Conservation (phyloP, 2,797 vertebrate genomes). For the Perodicticus potto region DNA sequence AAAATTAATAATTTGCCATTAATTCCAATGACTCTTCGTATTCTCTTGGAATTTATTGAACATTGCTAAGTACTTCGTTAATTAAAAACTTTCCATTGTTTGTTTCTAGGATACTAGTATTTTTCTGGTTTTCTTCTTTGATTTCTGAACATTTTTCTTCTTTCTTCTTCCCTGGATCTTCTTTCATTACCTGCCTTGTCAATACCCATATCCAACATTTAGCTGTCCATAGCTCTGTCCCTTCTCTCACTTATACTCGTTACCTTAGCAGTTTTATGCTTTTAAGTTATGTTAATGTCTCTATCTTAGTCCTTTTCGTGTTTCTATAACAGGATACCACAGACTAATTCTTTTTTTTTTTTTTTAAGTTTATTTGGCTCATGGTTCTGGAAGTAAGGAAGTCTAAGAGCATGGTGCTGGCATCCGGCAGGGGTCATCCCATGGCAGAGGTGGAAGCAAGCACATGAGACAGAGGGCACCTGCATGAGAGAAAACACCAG, state of each 20-base stretch:
- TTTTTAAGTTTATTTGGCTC: background rate
- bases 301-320: background rate
- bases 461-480: no score
- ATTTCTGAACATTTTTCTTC: background rate
- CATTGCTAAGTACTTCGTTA: slow-evolving; percentile 7
- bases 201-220: background rate
- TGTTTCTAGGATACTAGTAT: background rate
- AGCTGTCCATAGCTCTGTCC: background rate
- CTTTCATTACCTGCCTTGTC: background rate
- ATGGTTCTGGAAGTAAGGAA: background rate
- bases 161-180: background rate
- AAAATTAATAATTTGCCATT: slow-evolving; percentile 23
- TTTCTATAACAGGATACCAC: background rate
- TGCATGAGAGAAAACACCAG: background rate
- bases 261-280: background rate
- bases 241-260: background rate
- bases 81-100: slow-evolving; percentile 23
- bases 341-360: background rate
- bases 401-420: background rate
- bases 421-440: background rate
- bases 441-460: background rate
- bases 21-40: background rate
- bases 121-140: slow-evolving; percentile 17
- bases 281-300: background rate
- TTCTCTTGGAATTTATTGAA: background rate